Conservation (phyloP, 2,113 vertebrate species). For the Heloderma charlesbogerti region DNA sequence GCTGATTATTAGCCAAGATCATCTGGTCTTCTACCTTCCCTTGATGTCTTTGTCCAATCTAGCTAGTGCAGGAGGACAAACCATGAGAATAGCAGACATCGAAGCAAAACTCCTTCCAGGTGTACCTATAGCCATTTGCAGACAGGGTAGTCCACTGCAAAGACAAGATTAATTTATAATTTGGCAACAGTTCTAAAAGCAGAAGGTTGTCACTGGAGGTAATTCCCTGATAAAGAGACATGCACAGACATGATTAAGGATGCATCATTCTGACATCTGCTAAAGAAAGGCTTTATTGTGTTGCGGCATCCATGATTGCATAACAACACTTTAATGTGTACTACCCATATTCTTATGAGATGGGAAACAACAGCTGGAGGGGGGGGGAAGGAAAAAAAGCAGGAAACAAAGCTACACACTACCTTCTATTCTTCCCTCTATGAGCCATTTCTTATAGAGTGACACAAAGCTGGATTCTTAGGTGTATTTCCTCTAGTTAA, state of each 20-base stretch:
- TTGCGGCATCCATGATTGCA: background rate
- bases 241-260: background rate
- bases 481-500: background rate
- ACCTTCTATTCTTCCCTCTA: background rate
- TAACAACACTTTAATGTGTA: background rate
- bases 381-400: background rate
- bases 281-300: background rate
- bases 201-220: background rate
- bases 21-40: background rate
- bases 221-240: background rate
- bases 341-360: background rate
- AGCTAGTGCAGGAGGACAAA: background rate
- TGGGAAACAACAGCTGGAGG: background rate
- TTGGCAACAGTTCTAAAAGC: background rate
- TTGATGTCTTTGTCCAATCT: background rate
- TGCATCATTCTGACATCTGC: slow-evolving; percentile 10
- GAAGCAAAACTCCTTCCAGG: background rate
- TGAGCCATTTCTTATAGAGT: background rate
- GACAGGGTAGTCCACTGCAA: background rate
- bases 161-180: background rate
- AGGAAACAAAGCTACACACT: background rate
- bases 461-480: background rate
- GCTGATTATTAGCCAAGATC: background rate
- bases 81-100: background rate
- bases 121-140: background rate